These are phyloP conservation scores for Creontiades dilutus DNA, from an alignment of 2,888 invertebrate genomes.

Conservation along the genomic window DNA sequence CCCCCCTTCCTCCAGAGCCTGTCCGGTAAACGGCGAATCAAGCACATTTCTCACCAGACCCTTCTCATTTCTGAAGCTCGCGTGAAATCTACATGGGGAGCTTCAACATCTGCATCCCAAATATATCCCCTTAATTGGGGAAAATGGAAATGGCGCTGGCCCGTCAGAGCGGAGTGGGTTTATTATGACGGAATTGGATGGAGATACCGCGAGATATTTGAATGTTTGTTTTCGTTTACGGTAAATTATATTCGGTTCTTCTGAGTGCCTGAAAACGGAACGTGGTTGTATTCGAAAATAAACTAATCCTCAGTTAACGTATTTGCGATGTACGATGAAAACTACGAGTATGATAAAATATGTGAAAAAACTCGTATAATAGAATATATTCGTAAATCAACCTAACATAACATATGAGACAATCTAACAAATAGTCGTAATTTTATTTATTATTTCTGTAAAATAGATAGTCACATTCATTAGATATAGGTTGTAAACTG, in stretches of 20 bases:
- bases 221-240: background rate
- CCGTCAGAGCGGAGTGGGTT: background rate
- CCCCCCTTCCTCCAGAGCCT: background rate
- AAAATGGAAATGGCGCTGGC: background rate
- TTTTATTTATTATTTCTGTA: no score
- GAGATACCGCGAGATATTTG: background rate
- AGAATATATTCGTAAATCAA: no score
- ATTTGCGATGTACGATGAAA: no score
- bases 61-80: constrained; percentile 3
- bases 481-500: no score
- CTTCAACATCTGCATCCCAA: constrained; percentile 1
- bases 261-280: background rate
- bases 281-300: no score
- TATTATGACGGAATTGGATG: constrained; percentile 2
- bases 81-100: background rate
- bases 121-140: background rate
- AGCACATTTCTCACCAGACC: background rate
- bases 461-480: no score
- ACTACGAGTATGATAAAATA: no score
- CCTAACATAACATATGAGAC: no score
- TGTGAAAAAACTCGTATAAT: no score
- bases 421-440: no score
- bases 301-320: no score
- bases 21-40: constrained; percentile 25
- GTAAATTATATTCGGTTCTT: background rate